Evolutionary conservation across 2,888 invertebrate species (phyloP), one percentile per base, ranked within the genome.

Genomic region (Cerastis rubricosa): DNA sequence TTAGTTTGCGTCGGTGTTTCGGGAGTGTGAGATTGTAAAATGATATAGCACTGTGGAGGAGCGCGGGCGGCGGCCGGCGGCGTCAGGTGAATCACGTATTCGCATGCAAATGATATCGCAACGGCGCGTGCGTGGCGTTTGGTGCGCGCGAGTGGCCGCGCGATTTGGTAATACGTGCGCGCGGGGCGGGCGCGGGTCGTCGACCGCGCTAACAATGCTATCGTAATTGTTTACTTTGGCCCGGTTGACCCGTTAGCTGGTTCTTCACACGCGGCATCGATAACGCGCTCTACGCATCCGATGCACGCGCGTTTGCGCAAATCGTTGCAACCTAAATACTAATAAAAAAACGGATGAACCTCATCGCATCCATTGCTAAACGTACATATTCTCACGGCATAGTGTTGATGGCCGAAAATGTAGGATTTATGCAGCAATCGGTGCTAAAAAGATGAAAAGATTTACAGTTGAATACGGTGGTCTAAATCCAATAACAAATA

Each of bases 201-300:
- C 90, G 93, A 84, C 94, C 94, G 88, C 89, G 85, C 87, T 85
- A 91, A 94, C 95, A 94, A 94, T 94, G 93, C 92, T 94, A 94
- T 94, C 94, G 94, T 92, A 93, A 94, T 95, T 95, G 95, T 96
- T 95, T 96, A 94, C 94, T 92, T 91, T 93, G 91, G 91, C 92
- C 91, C 90, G 92, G 78, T 88, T 91, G 93, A 92, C 94, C 94
- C 93, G 90, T 91, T 93, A 93, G 87, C 87, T 89, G 80, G 84
- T 85, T 88, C 88, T 89, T 89, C 87, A 84, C 89, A 87, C 85
- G 84, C 84, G 80, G 85, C 78, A 74, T 80, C 88, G 89, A 89
- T 88, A 89, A 80, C 84, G 81, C 78, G 73, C 74, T 86, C 77
- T 81, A 85, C 90, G 90, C 90, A 90, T 90, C 89, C 85, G 89